Evolutionary conservation across 2,113 vertebrate species (phyloP).

Genomic region (Lamprotornis superbus): DNA sequence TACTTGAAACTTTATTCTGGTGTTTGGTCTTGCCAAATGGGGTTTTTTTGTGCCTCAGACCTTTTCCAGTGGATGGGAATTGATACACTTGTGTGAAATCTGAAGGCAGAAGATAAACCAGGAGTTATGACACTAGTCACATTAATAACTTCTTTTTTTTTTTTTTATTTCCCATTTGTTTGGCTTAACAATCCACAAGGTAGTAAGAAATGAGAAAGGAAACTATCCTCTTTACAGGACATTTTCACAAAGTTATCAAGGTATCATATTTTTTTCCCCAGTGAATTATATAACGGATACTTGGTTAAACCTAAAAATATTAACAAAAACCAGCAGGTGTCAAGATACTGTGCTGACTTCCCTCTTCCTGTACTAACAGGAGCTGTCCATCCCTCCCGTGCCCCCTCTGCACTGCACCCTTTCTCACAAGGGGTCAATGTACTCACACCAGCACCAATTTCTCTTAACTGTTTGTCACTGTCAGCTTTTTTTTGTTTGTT

Average conservation of each 20-base stretch:
- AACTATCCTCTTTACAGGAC: not conserved
- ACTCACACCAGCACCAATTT: not conserved
- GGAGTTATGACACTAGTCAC: not conserved
- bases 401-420: not conserved
- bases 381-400: not conserved
- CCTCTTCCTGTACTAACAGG: fast-evolving
- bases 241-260: not conserved
- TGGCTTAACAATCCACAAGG: not conserved
- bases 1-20: not conserved
- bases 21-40: fast-evolving
- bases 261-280: not conserved
- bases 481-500: not conserved
- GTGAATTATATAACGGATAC: not conserved
- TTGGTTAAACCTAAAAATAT: not conserved
- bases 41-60: not conserved
- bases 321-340: not conserved
- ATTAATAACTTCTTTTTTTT: not conserved
- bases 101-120: not conserved
- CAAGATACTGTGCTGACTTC: not conserved
- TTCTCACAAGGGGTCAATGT: too few species aligned
- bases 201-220: not conserved
- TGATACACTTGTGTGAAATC: not conserved
- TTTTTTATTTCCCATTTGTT: not conserved
- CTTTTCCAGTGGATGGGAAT: not conserved
- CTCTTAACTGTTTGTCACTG: not conserved